Percentiles rank a stretch among this genome's conserved stretches.
Conservation (phyloP, 2,888 invertebrate species). For the Patella ulyssiponensis region DNA sequence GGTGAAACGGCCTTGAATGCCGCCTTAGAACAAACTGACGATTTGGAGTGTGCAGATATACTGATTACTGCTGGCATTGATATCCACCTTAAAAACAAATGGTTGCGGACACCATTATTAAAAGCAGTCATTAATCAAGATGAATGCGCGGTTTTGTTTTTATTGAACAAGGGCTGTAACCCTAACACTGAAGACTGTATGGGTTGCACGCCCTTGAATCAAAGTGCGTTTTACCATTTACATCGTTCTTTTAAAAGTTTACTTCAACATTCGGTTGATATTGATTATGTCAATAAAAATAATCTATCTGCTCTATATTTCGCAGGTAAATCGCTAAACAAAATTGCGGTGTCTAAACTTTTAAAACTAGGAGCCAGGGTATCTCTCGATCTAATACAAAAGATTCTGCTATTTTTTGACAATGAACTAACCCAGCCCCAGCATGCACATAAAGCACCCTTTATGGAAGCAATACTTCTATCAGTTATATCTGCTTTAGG, state of each 20-base stretch:
- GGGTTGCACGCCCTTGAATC: conserved; percentile 4
- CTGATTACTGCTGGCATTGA: not conserved
- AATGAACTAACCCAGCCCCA: too few species aligned
- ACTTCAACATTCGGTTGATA: not conserved
- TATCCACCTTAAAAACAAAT: not conserved
- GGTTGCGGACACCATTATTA: not conserved
- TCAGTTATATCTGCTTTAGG: not conserved
- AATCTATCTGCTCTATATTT: not conserved
- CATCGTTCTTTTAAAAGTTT: not conserved
- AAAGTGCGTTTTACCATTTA: not conserved
- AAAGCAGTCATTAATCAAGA: not conserved
- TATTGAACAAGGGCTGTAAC: not conserved
- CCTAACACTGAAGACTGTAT: conserved; percentile 4
- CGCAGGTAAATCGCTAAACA: not conserved
- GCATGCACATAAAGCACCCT: too few species aligned
- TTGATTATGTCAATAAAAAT: not conserved
- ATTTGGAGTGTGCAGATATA: not conserved
- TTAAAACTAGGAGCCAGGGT: not conserved
- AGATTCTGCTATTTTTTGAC: not conserved
- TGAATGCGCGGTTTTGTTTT: not conserved
- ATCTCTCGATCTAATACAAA: not conserved
- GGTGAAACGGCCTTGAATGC: not conserved
- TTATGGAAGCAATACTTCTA: not conserved
- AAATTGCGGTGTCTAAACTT: not conserved
- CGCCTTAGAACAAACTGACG: not conserved